These are phyloP conservation scores for Polyploca ridens DNA, from an alignment of 2,888 invertebrate species.

Conservation along the genomic window DNA sequence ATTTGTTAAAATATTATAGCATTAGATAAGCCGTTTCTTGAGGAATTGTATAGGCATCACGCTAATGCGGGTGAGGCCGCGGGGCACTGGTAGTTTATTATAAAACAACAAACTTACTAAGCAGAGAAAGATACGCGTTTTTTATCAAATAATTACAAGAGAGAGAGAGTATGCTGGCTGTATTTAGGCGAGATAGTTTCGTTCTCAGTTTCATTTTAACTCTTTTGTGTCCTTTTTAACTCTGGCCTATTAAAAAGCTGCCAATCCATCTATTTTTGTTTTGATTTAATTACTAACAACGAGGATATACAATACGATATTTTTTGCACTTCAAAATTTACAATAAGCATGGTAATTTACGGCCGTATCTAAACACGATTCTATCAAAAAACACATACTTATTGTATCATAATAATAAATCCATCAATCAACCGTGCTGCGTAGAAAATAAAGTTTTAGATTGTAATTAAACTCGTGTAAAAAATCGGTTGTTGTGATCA, in stretches of 20 bases:
- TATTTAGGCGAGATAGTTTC: no score
- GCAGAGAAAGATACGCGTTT: no score
- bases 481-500: neutral
- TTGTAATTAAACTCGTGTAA: constrained; percentile 1
- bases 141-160: no score
- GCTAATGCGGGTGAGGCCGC: no score
- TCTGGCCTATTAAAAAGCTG: neutral
- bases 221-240: neutral
- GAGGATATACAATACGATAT: neutral
- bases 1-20: no score
- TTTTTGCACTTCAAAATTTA: neutral
- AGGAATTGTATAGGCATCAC: no score
- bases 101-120: no score
- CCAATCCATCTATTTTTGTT: neutral
- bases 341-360: constrained; percentile 1
- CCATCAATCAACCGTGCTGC: constrained; percentile 6
- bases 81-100: no score
- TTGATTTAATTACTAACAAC: neutral
- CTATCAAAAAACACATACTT: neutral
- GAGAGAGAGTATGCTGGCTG: no score
- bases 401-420: neutral
- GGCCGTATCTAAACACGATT: constrained; percentile 1
- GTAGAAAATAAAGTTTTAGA: constrained; percentile 1
- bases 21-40: no score
- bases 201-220: no score